A percentile compares a stretch with the other conserved stretches of the same genome.
phyloP scores from a whole-genome alignment of 2,797 vertebrate species.

The Sebastiscus tertius region DNA sequence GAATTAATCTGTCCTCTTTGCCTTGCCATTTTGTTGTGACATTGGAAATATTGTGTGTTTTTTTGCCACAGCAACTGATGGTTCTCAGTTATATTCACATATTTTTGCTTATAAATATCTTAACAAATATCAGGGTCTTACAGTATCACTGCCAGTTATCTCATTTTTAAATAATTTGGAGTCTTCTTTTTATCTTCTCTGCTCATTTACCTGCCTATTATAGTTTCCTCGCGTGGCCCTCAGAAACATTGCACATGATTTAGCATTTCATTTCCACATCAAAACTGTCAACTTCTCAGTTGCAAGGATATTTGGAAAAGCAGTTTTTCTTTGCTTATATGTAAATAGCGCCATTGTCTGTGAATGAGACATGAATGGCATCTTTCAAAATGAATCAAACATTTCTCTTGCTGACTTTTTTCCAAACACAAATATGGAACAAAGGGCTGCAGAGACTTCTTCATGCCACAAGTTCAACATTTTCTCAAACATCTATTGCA shows the following conservation, averaged over 20 bases:
- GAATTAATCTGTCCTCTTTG: neutral
- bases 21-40: neutral
- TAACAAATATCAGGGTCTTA: neutral
- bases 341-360: slow-evolving; percentile 34
- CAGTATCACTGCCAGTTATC: neutral
- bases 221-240: slow-evolving; percentile 6
- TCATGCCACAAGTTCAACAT: neutral
- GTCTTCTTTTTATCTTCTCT: neutral
- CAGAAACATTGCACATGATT: slow-evolving; percentile 12
- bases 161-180: neutral
- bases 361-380: slow-evolving; percentile 18
- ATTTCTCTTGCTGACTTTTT: slow-evolving; percentile 5
- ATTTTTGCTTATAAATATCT: neutral
- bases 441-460: neutral
- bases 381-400: slow-evolving; percentile 21
- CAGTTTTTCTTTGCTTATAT: slow-evolving; percentile 37
- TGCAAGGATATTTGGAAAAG: slow-evolving; percentile 19
- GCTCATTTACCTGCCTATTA: slow-evolving; percentile 21
- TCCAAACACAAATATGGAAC: slow-evolving; percentile 2
- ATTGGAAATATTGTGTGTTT: neutral
- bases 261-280: slow-evolving; percentile 52
- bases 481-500: neutral
- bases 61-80: neutral
- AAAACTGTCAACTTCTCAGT: slow-evolving; percentile 35
- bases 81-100: neutral